Evolutionary conservation across 2,113 vertebrate species (phyloP).

Genomic region (Lota lota): DNA sequence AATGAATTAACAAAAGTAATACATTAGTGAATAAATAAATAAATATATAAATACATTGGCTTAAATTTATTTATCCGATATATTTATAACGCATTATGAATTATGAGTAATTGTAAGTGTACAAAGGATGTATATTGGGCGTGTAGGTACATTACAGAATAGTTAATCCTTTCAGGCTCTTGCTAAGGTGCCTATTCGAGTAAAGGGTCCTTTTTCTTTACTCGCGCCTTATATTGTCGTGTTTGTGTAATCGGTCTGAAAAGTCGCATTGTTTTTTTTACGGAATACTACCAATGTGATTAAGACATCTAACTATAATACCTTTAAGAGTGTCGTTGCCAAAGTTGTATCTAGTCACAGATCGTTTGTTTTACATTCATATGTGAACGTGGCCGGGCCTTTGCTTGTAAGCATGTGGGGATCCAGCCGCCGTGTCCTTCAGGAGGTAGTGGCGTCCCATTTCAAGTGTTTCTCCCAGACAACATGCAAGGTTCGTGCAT

Average conservation of each 20-base stretch:
- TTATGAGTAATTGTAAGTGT: too few species aligned
- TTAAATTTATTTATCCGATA: too few species aligned
- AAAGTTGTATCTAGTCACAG: not conserved
- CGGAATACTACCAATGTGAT: not conserved
- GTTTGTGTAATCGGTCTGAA: not conserved
- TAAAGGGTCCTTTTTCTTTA: slow-evolving; percentile 28
- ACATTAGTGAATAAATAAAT: not conserved
- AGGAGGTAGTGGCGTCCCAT: slow-evolving; percentile 33
- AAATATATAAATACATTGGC: too few species aligned
- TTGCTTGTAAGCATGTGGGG: slow-evolving; percentile 54
- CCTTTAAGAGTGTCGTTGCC: not conserved
- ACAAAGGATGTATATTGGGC: too few species aligned
- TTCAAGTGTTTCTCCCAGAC: slow-evolving; percentile 47
- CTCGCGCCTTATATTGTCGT: not conserved
- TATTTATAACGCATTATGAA: too few species aligned
- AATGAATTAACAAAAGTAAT: not conserved
- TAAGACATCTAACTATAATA: not conserved
- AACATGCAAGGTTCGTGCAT: slow-evolving; percentile 47
- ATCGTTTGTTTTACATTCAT: not conserved
- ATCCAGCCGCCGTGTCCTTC: slow-evolving; percentile 60
- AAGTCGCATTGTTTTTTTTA: not conserved
- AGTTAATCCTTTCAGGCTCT: slow-evolving; percentile 22
- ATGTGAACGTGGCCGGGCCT: not conserved
- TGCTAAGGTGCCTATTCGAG: not conserved
- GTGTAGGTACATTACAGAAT: too few species aligned